These are phyloP conservation scores for Otus sunia DNA, from an alignment of 2,113 vertebrate genomes.

Conservation along the genomic window DNA sequence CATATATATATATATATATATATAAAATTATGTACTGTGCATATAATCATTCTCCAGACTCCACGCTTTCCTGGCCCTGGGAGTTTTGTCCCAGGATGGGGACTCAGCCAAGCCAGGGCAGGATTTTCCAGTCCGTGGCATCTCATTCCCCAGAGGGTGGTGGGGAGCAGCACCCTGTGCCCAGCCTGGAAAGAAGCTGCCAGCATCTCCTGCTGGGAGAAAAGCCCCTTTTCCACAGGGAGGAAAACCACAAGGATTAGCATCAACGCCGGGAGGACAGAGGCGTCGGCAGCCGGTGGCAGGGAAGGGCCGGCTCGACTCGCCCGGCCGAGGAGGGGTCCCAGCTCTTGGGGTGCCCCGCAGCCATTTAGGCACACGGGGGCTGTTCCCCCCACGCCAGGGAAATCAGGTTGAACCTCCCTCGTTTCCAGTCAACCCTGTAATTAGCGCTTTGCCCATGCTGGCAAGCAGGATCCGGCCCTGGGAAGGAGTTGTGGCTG, in stretches of 20 bases:
- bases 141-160: neutral
- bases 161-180: neutral
- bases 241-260: neutral
- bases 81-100: neutral
- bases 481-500: neutral
- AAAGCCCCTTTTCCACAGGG: neutral
- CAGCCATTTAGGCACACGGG: neutral
- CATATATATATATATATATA: too few species aligned
- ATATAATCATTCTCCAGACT: too few species aligned
- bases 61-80: neutral
- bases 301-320: neutral
- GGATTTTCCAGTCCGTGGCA: neutral
- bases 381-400: neutral
- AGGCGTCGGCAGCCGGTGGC: neutral
- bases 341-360: neutral
- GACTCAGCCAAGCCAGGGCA: neutral
- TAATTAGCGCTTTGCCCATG: neutral
- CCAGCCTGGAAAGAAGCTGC: neutral
- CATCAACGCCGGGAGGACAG: neutral
- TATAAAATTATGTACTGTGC: neutral
- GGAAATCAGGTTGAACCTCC: constrained; percentile 1
- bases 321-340: neutral
- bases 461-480: neutral
- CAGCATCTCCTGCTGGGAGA: neutral
- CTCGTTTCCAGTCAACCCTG: neutral